A percentile compares a stretch with the other conserved stretches of the same genome.
Evolutionary conservation across 2,113 vertebrate species (phyloP).

Genomic region (Rhipidura dahli): DNA sequence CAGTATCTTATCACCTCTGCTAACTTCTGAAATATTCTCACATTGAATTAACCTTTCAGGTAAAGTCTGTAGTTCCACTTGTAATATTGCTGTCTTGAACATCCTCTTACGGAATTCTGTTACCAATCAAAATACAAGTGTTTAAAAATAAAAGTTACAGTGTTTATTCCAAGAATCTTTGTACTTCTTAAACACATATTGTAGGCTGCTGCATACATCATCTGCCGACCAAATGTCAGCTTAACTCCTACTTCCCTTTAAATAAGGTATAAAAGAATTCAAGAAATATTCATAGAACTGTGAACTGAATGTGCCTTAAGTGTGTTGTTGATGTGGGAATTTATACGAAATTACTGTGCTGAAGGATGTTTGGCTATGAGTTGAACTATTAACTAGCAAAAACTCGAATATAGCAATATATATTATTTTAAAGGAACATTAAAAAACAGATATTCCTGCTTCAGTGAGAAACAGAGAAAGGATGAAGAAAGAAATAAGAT

Average conservation of each 20-base stretch:
- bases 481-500: neutral
- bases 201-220: neutral
- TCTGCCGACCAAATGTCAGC: neutral
- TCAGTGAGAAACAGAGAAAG: neutral
- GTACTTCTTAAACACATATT: slow-evolving; percentile 2
- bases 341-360: neutral
- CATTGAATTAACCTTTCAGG: neutral
- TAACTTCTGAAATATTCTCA: neutral
- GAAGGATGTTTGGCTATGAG: neutral
- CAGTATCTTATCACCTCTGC: neutral
- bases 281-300: neutral
- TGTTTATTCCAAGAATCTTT: slow-evolving; percentile 10
- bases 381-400: neutral
- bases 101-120: neutral
- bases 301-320: neutral
- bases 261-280: neutral
- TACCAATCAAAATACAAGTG: neutral
- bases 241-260: neutral
- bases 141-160: slow-evolving; percentile 17
- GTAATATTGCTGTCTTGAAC: neutral
- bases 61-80: neutral
- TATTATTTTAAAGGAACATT: neutral
- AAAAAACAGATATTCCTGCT: neutral
- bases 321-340: neutral
- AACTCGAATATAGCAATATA: neutral